phyloP scores from a whole-genome alignment of 1,140 invertebrate species.

The Drosophila albomicans region DNA sequence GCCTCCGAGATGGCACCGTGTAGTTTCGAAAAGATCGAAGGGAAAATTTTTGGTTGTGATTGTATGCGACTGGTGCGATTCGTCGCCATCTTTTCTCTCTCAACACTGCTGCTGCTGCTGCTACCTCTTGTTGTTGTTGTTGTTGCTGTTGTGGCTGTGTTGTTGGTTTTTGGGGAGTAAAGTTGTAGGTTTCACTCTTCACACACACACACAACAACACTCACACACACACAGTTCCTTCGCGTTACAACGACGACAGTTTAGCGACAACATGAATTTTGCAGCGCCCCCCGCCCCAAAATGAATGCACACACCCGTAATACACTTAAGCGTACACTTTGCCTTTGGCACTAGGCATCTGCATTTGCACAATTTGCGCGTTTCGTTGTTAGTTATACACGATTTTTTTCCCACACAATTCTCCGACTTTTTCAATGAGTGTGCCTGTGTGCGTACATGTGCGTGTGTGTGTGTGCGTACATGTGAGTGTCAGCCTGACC shows the following conservation, averaged over 20 bases:
- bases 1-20: conserved; percentile 96
- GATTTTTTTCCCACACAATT: conserved; percentile 71
- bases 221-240: conserved; percentile 45
- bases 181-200: conserved; percentile 76
- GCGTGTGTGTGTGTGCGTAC: conserved; percentile 36
- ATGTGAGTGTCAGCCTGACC: conserved; percentile 1
- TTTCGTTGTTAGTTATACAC: conserved; percentile 56
- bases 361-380: conserved; percentile 59
- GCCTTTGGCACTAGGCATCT: conserved; percentile 44
- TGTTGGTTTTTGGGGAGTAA: conserved; percentile 67
- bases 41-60: conserved; percentile 89
- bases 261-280: conserved; percentile 50
- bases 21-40: conserved; percentile 94
- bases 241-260: conserved; percentile 40
- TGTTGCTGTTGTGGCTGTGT: conserved; percentile 32
- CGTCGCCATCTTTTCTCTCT: conserved; percentile 84
- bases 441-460: conserved; percentile 43
- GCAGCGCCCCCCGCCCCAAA: conserved; percentile 39
- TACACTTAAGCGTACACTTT: conserved; percentile 51
- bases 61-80: conserved; percentile 84
- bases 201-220: conserved; percentile 47
- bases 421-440: conserved; percentile 76
- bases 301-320: conserved; percentile 48
- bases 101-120: conserved; percentile 44
- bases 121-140: conserved; percentile 6